Evolutionary conservation across 2,113 vertebrate species (phyloP).

Genomic region (Octodon degus): DNA sequence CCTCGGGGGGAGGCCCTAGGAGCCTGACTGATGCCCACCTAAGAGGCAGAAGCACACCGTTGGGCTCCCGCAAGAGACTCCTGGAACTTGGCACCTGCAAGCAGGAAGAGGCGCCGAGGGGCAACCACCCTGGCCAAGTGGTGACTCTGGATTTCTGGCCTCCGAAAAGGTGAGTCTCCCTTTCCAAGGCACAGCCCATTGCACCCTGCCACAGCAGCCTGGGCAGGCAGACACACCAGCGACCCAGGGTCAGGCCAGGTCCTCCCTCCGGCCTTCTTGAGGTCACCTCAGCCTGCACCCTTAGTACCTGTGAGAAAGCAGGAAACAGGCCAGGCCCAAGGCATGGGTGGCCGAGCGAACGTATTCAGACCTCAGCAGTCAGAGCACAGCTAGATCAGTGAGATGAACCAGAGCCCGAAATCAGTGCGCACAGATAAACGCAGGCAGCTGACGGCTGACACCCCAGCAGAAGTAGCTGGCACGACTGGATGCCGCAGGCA

Average conservation of each 20-base stretch:
- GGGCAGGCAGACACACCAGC: neutral
- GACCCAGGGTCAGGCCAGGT: accelerated
- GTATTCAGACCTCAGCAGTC: neutral
- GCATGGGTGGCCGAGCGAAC: neutral
- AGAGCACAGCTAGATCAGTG: neutral
- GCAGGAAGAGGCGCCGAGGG: neutral
- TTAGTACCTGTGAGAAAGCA: neutral
- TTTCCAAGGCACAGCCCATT: neutral
- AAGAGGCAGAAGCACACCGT: neutral
- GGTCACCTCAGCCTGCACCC: neutral
- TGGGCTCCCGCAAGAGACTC: neutral
- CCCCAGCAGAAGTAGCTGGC: neutral
- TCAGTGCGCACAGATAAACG: too few species aligned
- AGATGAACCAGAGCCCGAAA: neutral
- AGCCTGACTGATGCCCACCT: neutral
- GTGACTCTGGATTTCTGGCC: neutral
- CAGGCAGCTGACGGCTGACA: neutral
- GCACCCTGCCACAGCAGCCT: neutral
- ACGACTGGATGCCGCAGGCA: neutral
- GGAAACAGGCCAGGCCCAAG: neutral
- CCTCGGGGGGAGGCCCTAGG: neutral
- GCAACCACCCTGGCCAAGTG: neutral
- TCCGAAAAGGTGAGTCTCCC: neutral
- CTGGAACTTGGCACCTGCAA: neutral
- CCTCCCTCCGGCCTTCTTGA: neutral